Base-by-base conservation (phyloP, 2,888 invertebrate genomes). In the Petrolisthes cinctipes region DNA sequence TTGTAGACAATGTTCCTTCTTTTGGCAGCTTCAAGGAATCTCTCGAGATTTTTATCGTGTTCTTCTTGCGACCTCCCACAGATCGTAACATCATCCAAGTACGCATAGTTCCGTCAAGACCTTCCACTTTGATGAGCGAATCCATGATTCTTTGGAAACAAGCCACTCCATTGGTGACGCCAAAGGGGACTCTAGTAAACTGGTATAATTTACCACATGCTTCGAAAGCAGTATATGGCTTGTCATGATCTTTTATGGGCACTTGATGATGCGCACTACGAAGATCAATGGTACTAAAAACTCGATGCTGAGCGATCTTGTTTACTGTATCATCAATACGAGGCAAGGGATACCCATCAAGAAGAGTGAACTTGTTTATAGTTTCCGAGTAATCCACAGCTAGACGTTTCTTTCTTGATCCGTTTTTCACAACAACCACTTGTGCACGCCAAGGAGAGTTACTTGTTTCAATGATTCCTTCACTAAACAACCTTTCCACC, bases 381-480 rank as follows among this genome's bases (percentile, higher is more conserved):
- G 78, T 78, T 78, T 78, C 78, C 11, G 78, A 78, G 51, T 56
- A 81, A n/a, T 53, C 81, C 5, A 20, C 14, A n/a, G 54, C 5
- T 57, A 81, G 4, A 3, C 20, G 81, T 37, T 57, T 37, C 66
- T 82, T 82, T 11, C 82, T 56, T 14, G 9, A 68, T n/a, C 51
- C 2, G 51, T 82, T 37, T 37, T 82, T 82, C 7, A 82, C 68
- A 17, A 82, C 61, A 4, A 82, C 66, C 4, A 80, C 51, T 80
- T 80, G 79, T 54, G 56, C 54, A 5, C 14, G 11, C 23, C 66
- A 57, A 37, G n/a, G 66, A 61, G n/a, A n/a, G n/a, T 82, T 61
- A 37, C 66, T 82, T 66, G 23, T 23, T 82, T 82, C 82, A 20
- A 37, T 82, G 23, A 0, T 61, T n/a, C 82, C 82, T 82, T 82